Evolutionary conservation across 2,797 vertebrate species (phyloP).

Genomic region (Lacerta agilis): DNA sequence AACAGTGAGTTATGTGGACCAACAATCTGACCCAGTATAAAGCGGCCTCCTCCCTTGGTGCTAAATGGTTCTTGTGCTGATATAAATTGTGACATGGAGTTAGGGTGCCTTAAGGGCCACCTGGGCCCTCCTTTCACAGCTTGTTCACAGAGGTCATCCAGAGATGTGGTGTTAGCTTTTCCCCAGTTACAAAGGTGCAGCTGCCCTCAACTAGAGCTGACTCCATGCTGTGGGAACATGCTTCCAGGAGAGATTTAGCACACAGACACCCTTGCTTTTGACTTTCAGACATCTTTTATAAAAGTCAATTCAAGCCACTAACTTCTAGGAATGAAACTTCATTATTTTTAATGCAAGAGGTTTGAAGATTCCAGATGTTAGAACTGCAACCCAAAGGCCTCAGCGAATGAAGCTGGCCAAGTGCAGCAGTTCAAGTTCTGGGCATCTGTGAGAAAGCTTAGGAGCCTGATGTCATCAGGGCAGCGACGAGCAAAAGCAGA

Average conservation of each 20-base stretch:
- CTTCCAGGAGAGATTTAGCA: too few species aligned
- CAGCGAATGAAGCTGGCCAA: background rate
- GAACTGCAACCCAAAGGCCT: background rate
- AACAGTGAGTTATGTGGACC: background rate
- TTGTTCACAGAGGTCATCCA: too few species aligned
- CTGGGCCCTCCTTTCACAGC: too few species aligned
- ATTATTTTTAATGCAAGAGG: background rate
- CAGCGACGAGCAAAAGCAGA: background rate
- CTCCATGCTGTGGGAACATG: too few species aligned
- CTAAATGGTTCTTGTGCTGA: too few species aligned
- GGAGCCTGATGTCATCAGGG: constrained; percentile 11
- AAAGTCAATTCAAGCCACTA: background rate
- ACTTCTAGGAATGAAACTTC: background rate
- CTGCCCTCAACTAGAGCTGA: too few species aligned
- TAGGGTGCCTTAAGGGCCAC: too few species aligned
- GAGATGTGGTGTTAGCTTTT: too few species aligned
- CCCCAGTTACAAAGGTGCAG: too few species aligned
- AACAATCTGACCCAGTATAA: background rate
- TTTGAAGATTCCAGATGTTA: background rate
- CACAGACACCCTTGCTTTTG: too few species aligned
- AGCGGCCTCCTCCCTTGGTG: background rate
- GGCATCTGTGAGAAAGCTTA: background rate
- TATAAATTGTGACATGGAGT: too few species aligned
- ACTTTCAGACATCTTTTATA: too few species aligned
- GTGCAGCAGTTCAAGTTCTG: background rate